Base-by-base conservation (phyloP, 2,888 invertebrate genomes). In the Chaitophorus viminalis region DNA sequence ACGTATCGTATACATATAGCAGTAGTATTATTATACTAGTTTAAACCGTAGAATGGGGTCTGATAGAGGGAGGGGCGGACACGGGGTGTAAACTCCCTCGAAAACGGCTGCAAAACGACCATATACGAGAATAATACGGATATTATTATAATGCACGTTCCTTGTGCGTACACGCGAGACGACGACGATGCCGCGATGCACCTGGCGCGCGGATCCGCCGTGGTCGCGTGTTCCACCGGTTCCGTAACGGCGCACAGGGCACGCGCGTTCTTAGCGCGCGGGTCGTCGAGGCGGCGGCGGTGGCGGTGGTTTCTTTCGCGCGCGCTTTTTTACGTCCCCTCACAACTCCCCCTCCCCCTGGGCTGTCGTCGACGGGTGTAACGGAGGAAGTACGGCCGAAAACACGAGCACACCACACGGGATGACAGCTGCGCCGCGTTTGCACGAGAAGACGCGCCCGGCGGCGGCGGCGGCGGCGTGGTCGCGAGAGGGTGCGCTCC, bases 271-370 rank as follows among this genome's bases (percentile, higher is more conserved):
- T 46, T 46, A 3, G n/a, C 39, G 46, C 46, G 46, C 60, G 54
- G 39, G 9, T n/a, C 54, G 6, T 11, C 39, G n/a, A n/a, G n/a
- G n/a, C n/a, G n/a, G n/a, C n/a, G 36, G 36, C 36, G 36, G 36
- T 6, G 36, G 46, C 78, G 14, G 72, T n/a, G 39, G 70, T 72
- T 46, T 82, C 82, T 82, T 82, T 82, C 54, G 14, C 68, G 68
- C 68, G 68, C 68, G 68, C 29, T 46, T 46, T 46, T 46, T 14
- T n/a, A n/a, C 14, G 46, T 14, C 46, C 14, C 46, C 14, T 3
- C 36, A 36, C n/a, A 8, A 11, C 8, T 39, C 39, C n/a, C n/a
- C n/a, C n/a, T n/a, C n/a, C n/a, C n/a, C n/a, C n/a, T n/a, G n/a
- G n/a, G n/a, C n/a, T n/a, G n/a, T n/a, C n/a, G n/a, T n/a, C n/a